Conservation (phyloP, 2,797 vertebrate species). For the Tarsius wallacei region DNA sequence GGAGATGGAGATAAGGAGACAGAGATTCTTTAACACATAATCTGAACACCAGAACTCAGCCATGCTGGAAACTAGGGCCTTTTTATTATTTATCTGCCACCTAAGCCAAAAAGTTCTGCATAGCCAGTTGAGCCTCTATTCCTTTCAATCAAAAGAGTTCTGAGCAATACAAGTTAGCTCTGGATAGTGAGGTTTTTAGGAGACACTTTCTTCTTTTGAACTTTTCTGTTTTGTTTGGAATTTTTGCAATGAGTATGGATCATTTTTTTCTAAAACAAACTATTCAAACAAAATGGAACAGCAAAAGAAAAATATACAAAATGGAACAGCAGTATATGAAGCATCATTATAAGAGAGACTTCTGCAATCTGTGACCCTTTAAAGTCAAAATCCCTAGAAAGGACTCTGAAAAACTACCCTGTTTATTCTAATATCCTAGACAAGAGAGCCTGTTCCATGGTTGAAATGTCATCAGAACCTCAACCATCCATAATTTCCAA, state of each 20-base stretch:
- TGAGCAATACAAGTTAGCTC: neutral
- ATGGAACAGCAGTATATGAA: neutral
- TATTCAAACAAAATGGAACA: neutral
- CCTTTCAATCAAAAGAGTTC: neutral
- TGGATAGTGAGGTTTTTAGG: neutral
- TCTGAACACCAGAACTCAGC: neutral
- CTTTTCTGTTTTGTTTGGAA: neutral
- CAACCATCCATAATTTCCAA: neutral
- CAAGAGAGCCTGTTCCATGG: neutral
- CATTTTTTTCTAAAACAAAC: neutral
- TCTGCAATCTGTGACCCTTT: neutral
- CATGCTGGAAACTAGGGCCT: neutral
- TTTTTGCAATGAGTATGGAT: neutral
- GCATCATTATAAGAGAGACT: neutral
- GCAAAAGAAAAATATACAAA: neutral
- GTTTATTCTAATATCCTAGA: neutral
- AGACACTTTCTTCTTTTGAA: neutral
- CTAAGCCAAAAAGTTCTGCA: neutral
- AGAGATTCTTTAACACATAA: neutral
- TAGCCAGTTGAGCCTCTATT: neutral
- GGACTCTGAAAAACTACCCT: neutral
- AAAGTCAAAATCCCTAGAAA: neutral
- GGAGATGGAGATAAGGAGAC: neutral
- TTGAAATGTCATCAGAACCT: neutral
- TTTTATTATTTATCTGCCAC: neutral